Conservation (phyloP, 2,797 vertebrate genomes). For the Margarornis squamiger region DNA sequence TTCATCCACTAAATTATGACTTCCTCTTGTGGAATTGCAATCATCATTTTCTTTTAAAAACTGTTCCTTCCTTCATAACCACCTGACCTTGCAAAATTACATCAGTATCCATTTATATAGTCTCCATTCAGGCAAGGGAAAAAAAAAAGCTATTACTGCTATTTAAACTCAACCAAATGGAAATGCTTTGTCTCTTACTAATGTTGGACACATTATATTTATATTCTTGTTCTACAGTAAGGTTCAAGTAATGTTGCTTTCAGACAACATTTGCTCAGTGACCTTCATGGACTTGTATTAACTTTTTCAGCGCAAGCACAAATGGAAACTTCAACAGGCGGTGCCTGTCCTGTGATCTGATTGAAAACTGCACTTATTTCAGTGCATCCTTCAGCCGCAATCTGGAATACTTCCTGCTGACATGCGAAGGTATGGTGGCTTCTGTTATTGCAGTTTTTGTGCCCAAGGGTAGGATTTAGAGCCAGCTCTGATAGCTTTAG, state of each 20-base stretch:
- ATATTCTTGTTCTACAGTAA: background rate
- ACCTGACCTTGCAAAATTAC: slow-evolving; percentile 17
- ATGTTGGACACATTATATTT: background rate
- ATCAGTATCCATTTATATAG: background rate
- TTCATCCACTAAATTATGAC: background rate
- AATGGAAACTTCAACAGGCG: slow-evolving; percentile 90
- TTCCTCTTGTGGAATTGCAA: background rate
- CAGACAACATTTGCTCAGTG: slow-evolving; percentile 20
- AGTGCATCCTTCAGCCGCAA: slow-evolving; percentile 89
- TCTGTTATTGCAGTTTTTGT: background rate
- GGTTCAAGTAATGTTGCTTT: slow-evolving; percentile 23
- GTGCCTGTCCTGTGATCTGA: slow-evolving; percentile 91
- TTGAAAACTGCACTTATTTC: slow-evolving; percentile 90
- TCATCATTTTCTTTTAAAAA: background rate
- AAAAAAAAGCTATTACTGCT: background rate
- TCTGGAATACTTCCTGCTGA: slow-evolving; percentile 87
- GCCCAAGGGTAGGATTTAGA: background rate
- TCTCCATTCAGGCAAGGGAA: background rate
- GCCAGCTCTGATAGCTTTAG: background rate
- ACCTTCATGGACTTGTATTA: slow-evolving; percentile 13
- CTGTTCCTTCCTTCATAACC: background rate
- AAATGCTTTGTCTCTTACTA: slow-evolving; percentile 33
- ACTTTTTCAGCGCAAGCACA: slow-evolving; percentile 85
- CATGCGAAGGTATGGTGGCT: slow-evolving; percentile 87
- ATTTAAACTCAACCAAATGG: slow-evolving; percentile 45